These are phyloP conservation scores for Drosophila sp. DNA, from an alignment of 1,140 invertebrate genomes.

Conservation along the genomic window DNA sequence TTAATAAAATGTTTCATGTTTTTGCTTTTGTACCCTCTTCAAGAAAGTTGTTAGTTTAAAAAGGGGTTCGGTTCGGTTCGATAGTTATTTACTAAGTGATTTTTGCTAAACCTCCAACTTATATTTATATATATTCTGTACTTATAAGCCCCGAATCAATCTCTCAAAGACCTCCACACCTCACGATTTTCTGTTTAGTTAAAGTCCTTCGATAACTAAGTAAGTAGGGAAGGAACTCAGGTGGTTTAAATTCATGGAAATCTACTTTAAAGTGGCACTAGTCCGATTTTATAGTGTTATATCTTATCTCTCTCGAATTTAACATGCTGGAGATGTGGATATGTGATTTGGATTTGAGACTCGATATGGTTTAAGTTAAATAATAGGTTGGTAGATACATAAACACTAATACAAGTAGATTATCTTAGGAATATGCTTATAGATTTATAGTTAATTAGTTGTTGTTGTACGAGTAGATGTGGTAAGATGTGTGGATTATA, in stretches of 20 bases:
- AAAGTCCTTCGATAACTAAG: too few relatives aligned
- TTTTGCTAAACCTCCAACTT: too few relatives aligned
- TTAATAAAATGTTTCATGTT: too few relatives aligned
- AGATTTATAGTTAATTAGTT: neutral
- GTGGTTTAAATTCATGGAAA: neutral
- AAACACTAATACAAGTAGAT: conserved; percentile 14
- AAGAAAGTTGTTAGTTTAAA: too few relatives aligned
- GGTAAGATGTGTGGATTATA: conserved; percentile 10
- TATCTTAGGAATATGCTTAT: conserved; percentile 9
- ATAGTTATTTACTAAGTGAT: too few relatives aligned
- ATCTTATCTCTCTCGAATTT: neutral
- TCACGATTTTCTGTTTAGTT: too few relatives aligned
- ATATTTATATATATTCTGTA: too few relatives aligned
- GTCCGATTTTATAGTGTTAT: neutral
- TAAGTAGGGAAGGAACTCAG: too few relatives aligned
- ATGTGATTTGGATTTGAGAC: neutral
- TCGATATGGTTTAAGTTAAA: neutral
- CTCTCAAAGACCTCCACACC: too few relatives aligned
- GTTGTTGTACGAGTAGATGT: neutral
- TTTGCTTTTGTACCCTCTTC: too few relatives aligned
- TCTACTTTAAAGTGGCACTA: neutral
- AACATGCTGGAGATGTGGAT: conserved; percentile 13
- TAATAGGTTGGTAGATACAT: neutral
- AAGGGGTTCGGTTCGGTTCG: too few relatives aligned
- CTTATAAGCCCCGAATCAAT: too few relatives aligned